phyloP scores from a whole-genome alignment of 2,797 vertebrate genomes.

The Melopsittacus undulatus region DNA sequence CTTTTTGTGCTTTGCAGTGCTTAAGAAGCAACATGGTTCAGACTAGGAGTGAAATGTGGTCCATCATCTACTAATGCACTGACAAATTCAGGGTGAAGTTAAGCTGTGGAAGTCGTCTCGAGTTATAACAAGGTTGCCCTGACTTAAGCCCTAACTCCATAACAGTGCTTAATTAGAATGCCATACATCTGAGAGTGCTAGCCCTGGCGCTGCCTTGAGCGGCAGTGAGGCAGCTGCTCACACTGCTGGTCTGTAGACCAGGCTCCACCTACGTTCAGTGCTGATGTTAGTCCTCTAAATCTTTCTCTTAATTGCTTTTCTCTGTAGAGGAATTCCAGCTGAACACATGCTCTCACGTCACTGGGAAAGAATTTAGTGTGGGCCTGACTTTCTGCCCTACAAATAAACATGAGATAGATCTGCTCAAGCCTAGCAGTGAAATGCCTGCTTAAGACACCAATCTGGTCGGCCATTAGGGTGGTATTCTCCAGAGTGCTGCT shows the following conservation, averaged over 20 bases:
- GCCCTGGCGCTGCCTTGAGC: neutral
- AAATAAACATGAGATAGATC: neutral
- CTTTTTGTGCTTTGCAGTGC: too few species aligned
- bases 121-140: neutral
- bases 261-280: neutral
- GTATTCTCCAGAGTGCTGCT: neutral
- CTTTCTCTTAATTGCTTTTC: neutral
- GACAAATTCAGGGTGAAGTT: too few species aligned
- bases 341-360: neutral
- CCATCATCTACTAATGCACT: too few species aligned
- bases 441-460: neutral
- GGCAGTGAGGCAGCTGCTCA: neutral
- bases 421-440: neutral
- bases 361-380: constrained; percentile 1
- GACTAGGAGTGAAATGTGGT: too few species aligned
- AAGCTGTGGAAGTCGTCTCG: neutral
- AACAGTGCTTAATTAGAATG: neutral
- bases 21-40: too few species aligned
- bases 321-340: constrained; percentile 20
- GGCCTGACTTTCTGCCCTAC: neutral
- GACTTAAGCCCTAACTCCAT: neutral
- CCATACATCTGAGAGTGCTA: neutral
- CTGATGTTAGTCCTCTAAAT: neutral
- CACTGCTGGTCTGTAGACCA: neutral
- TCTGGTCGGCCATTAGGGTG: neutral